These are phyloP conservation scores for Aproaerema taeniolella DNA, from an alignment of 2,888 invertebrate genomes.

Conservation along the genomic window DNA sequence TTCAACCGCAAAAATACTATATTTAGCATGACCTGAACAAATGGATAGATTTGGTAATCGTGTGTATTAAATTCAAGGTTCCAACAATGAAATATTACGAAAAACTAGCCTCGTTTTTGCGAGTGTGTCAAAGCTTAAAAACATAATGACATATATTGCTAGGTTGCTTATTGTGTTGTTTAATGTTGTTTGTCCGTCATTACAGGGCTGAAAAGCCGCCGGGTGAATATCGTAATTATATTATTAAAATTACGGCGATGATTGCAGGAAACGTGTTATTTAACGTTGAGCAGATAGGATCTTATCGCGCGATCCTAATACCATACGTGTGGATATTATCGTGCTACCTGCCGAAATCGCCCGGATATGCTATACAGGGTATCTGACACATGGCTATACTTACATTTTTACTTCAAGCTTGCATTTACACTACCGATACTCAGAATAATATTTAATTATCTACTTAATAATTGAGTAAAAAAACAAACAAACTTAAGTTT, in stretches of 20 bases:
- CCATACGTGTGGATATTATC: conserved; percentile 74
- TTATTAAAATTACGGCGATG: conserved; percentile 72
- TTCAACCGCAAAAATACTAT: too few relatives aligned
- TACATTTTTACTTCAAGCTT: too few relatives aligned
- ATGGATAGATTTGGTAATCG: too few relatives aligned
- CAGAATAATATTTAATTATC: too few relatives aligned
- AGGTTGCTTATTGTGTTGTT: conserved; percentile 38
- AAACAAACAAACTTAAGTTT: too few relatives aligned
- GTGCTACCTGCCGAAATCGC: conserved; percentile 63
- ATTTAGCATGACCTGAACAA: too few relatives aligned
- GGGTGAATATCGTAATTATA: conserved; percentile 68
- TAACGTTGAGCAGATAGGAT: conserved; percentile 67
- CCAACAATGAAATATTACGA: not conserved
- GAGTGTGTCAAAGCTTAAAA: conserved; percentile 26
- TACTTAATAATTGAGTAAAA: too few relatives aligned
- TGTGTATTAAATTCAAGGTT: not conserved
- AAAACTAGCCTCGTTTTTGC: not conserved
- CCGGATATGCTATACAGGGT: conserved; percentile 49
- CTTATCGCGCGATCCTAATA: conserved; percentile 72
- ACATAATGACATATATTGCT: conserved; percentile 34
- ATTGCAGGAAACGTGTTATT: conserved; percentile 77
- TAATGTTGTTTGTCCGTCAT: conserved; percentile 47
- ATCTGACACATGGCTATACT: conserved; percentile 46
- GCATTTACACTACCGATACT: too few relatives aligned
- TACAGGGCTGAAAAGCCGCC: conserved; percentile 54